phyloP scores from a whole-genome alignment of 2,797 vertebrate species.

The Brachyrhaphis roseni region DNA sequence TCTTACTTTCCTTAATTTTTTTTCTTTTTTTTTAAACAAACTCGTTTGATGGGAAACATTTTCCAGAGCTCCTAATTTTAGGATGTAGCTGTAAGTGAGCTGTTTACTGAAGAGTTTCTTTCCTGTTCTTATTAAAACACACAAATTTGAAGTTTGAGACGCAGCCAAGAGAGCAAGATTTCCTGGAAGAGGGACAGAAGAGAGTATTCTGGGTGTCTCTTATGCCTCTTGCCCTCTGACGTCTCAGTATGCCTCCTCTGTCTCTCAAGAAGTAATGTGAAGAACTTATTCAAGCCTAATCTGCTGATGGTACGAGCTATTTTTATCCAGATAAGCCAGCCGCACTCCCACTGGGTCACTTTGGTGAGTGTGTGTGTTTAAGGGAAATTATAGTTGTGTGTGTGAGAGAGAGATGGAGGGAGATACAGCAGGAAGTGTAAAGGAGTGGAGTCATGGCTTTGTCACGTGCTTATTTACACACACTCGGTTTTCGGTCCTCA shows the following conservation, averaged over 20 bases:
- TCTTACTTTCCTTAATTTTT: background rate
- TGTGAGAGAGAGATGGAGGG: slow-evolving; percentile 12
- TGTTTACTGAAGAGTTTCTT: slow-evolving; percentile 51
- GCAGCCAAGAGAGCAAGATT: slow-evolving; percentile 44
- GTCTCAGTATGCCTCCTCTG: slow-evolving; percentile 4
- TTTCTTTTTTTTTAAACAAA: background rate
- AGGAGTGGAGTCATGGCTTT: slow-evolving; percentile 43
- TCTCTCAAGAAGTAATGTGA: slow-evolving; percentile 53
- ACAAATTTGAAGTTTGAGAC: slow-evolving; percentile 36
- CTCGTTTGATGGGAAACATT: slow-evolving; percentile 55
- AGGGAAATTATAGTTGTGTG: slow-evolving; percentile 6
- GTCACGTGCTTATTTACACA: slow-evolving; percentile 13
- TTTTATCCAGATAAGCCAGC: slow-evolving; percentile 60
- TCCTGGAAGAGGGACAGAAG: slow-evolving; percentile 29
- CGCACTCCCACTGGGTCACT: slow-evolving; percentile 54
- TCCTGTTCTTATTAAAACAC: slow-evolving; percentile 55
- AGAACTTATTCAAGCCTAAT: slow-evolving; percentile 51
- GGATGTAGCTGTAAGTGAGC: slow-evolving; percentile 33
- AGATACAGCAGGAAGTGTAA: slow-evolving; percentile 27
- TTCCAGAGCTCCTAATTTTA: slow-evolving; percentile 45
- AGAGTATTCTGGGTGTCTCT: background rate
- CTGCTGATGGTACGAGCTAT: slow-evolving; percentile 55
- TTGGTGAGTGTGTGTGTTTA: slow-evolving; percentile 14
- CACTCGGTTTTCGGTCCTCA: slow-evolving; percentile 7
- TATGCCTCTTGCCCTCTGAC: background rate